These are phyloP conservation scores for Tenrec ecaudatus DNA, from an alignment of 2,113 vertebrate species.

Conservation along the genomic window DNA sequence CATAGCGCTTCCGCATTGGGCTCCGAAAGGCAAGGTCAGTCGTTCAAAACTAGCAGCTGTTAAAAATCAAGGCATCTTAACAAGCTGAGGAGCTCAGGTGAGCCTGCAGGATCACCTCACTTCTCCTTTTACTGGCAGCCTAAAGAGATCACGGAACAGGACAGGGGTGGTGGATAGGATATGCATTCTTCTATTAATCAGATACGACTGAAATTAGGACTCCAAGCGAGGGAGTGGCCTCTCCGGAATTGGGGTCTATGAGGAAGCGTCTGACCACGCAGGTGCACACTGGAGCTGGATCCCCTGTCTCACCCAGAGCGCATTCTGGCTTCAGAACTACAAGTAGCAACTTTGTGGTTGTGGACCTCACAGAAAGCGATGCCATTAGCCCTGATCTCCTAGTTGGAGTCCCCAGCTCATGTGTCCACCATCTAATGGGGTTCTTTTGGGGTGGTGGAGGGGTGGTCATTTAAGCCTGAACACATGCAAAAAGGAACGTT, in stretches of 20 bases:
- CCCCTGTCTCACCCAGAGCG: neutral
- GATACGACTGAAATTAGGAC: neutral
- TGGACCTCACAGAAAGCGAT: neutral
- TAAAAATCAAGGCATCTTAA: slow-evolving; percentile 1
- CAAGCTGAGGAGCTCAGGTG: neutral
- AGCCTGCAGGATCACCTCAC: neutral
- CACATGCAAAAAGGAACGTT: neutral
- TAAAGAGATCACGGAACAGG: slow-evolving; percentile 12
- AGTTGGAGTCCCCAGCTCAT: neutral
- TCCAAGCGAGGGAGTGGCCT: no score
- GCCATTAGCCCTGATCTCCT: neutral
- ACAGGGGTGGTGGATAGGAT: neutral
- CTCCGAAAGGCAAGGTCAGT: no score
- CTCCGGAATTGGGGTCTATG: no score
- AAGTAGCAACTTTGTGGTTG: neutral
- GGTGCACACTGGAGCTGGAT: neutral
- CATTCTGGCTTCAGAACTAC: neutral
- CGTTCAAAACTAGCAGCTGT: no score
- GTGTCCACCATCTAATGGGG: neutral
- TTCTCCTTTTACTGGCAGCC: neutral
- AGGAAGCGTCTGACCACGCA: no score
- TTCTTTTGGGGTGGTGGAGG: neutral
- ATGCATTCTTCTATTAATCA: neutral
- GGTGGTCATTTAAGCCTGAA: neutral
- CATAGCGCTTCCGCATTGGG: no score